A percentile compares a stretch with the other conserved stretches of the same genome.
phyloP scores from a whole-genome alignment of 1,140 invertebrate species.

The Leguminivora glycinivorella region DNA sequence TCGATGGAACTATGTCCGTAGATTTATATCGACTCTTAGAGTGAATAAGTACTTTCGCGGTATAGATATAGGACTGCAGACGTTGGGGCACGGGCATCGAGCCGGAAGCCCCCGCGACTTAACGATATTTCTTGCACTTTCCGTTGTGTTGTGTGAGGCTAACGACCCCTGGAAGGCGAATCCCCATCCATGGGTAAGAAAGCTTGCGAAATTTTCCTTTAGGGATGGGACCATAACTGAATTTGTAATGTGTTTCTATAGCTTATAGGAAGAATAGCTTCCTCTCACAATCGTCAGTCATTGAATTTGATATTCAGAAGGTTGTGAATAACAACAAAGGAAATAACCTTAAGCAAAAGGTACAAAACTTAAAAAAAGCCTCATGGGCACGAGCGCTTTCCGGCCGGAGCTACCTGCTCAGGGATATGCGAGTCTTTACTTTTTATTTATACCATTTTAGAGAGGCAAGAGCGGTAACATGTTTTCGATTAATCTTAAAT shows the following conservation, averaged over 20 bases:
- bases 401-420: constrained; percentile 56
- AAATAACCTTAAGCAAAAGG: constrained; percentile 38
- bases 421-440: constrained; percentile 26
- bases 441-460: neutral
- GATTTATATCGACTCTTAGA: neutral
- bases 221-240: neutral
- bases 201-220: neutral
- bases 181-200: constrained; percentile 37
- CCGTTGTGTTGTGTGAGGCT: constrained; percentile 47
- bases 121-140: constrained; percentile 56
- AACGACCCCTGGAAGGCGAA: constrained; percentile 53
- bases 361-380: constrained; percentile 52
- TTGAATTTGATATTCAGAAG: constrained; percentile 5
- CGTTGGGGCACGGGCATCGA: constrained; percentile 42
- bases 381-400: constrained; percentile 48
- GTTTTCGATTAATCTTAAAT: neutral
- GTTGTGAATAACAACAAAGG: constrained; percentile 35
- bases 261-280: neutral
- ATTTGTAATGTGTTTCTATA: neutral
- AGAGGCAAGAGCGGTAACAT: constrained; percentile 5
- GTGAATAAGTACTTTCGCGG: constrained; percentile 4
- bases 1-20: neutral
- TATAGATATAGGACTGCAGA: constrained; percentile 11
- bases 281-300: neutral
- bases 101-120: constrained; percentile 41